These are phyloP conservation scores for Lytechinus variegatus DNA, from an alignment of 35 echinoderm and acorn worm genomes.

Conservation along the genomic window DNA sequence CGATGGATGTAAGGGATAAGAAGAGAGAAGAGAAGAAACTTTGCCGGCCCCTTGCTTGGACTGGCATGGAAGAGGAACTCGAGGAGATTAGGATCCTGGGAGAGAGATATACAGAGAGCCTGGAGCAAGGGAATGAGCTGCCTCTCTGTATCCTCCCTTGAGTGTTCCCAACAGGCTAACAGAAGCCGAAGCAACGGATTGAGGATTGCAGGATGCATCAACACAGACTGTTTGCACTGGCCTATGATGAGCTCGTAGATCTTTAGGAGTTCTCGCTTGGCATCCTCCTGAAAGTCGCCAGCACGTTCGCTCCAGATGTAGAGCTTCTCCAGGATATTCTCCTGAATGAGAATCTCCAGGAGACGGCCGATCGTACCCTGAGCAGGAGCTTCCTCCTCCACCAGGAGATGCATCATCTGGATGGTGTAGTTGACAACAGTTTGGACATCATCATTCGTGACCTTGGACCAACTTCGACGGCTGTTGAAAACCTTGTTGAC, in stretches of 20 bases:
- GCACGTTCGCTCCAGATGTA: constrained; percentile 78
- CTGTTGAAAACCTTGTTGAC: constrained; percentile 32
- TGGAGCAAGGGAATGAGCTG: constrained; percentile 86
- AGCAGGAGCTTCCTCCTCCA: constrained; percentile 74
- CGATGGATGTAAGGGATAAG: constrained; percentile 96
- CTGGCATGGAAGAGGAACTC: constrained; percentile 99
- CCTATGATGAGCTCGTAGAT: constrained; percentile 88
- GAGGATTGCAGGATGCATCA: constrained; percentile 84
- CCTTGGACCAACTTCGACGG: constrained; percentile 26
- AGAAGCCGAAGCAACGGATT: constrained; percentile 86
- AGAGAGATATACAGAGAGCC: constrained; percentile 87
- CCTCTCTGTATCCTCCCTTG: constrained; percentile 72
- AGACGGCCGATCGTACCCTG: constrained; percentile 74
- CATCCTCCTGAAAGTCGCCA: constrained; percentile 80
- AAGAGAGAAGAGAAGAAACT: constrained; percentile 96
- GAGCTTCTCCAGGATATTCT: constrained; percentile 86
- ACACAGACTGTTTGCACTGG: constrained; percentile 83
- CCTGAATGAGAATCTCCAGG: constrained; percentile 66
- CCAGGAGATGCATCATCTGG: constrained; percentile 90
- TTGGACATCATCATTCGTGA: constrained; percentile 84
- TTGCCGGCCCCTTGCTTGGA: constrained; percentile 95
- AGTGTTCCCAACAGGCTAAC: constrained; percentile 71
- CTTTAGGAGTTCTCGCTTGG: constrained; percentile 77
- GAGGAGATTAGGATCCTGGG: constrained; percentile 77
- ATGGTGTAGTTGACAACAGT: constrained; percentile 87